Evolutionary conservation across 2,797 vertebrate species (phyloP), one percentile per base, ranked within the genome.

Genomic region (Falco berigora): DNA sequence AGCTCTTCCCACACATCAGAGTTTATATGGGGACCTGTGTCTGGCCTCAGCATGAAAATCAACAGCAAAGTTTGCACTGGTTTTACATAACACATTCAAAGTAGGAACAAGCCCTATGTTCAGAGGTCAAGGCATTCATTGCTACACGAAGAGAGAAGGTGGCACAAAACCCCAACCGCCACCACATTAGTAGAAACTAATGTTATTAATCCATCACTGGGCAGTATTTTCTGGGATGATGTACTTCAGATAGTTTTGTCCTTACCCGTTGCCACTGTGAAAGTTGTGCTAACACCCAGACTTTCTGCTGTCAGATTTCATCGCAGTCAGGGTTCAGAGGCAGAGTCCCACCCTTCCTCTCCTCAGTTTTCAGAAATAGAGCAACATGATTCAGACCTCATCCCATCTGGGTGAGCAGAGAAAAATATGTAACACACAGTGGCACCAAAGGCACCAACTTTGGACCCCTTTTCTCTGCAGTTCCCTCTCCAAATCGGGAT

Each of bases 111-210:
- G 12, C 27, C 40, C 69, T 75, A 1, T 76, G 61, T 79, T 71
- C 82, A 49, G 47, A 92, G 36, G 59, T 68, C 44, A 92, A 77
- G 71, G 49, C 9, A 38, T 49, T 75, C 34, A 30, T 64, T 77
- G n/a, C 21, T 42, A 64, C n/a, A 53, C 6, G 27, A 69, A 81
- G 19, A 69, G 9, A 77, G 23, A 38, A 91, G 21, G 3, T 0
- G 1, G n/a, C 11, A 67, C 78, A 90, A 75, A 40, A 0, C 0
- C 10, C 21, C 27, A 42, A n/a, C 16, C 0, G 3, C 11, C 32
- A 30, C 22, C 44, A 44, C 47, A 59, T 64, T 50, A 75, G 8
- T 52, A 89, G 30, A 74, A 77, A 56, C 4, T 67, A 74, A 50
- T 8, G 5, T 90, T 44, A 46, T 86, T 68, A 88, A 61, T 64